A percentile compares a stretch with the other conserved stretches of the same genome.
Evolutionary conservation across 1,140 invertebrate genomes (phyloP).

Genomic region (Sitodiplosis mosellana): DNA sequence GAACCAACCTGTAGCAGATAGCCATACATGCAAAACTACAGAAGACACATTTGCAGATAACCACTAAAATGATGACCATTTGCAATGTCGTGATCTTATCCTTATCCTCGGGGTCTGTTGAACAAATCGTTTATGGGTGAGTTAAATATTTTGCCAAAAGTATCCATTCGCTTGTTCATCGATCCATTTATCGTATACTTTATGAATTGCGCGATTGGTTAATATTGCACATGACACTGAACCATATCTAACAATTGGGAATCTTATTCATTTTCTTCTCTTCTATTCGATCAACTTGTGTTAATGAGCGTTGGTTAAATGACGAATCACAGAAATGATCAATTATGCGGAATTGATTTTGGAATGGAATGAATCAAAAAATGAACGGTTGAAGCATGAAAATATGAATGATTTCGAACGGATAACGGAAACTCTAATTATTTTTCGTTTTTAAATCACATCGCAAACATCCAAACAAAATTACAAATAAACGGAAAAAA

Average conservation of each 20-base stretch:
- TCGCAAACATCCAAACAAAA: not conserved
- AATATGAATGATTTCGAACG: no score
- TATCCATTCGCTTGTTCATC: no score
- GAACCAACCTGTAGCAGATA: conserved; percentile 89
- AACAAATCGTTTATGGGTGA: not conserved
- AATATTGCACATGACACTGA: no score
- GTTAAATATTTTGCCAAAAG: conserved; percentile 14
- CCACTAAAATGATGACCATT: conserved; percentile 81
- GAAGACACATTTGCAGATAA: conserved; percentile 81
- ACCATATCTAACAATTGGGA: no score
- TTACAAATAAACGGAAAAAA: not conserved
- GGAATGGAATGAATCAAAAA: not conserved
- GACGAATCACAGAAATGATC: not conserved
- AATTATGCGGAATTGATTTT: not conserved
- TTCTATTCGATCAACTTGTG: no score
- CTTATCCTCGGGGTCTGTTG: conserved; percentile 40
- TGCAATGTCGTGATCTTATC: conserved; percentile 71
- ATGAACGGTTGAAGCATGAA: not conserved
- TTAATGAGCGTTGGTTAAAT: no score
- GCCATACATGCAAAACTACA: conserved; percentile 85
- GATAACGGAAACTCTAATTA: no score
- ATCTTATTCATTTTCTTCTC: no score
- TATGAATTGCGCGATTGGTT: no score
- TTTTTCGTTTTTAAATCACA: not conserved
- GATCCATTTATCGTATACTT: no score